Base-by-base conservation (phyloP, 1,140 invertebrate genomes). In the Hyles vespertilio region DNA sequence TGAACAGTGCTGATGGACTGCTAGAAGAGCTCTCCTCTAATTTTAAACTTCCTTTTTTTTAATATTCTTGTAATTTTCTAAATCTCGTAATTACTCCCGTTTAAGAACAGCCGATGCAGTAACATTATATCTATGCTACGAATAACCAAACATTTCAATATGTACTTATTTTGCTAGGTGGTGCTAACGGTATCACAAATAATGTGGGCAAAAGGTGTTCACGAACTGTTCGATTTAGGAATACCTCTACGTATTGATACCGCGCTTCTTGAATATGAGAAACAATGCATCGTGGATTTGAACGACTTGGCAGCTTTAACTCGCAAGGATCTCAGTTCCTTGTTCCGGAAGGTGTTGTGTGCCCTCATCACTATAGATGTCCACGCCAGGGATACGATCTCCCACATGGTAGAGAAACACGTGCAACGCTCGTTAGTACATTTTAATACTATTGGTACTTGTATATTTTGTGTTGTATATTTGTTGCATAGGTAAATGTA, bases 361-460 rank as follows among this genome's bases (percentile, higher is more conserved):
- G 95, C 96, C 10, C 85, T 98, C 1, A 96, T 97, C 54, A 97
- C 96, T 0, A 92, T 97, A 5, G 95, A 97, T 85, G 96, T 97
- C 0, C 96, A 97, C 72, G 94, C 94, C 5, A 92, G 96, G 73
- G 96, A 97, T 76, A 96, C 95, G 10, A 92, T 97, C 9, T 90
- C 91, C 0, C 92, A 93, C 62, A 91, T 97, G 77, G 92, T 95
- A 1, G 91, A 93, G 60, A 93, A 92, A 58, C 89, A 92, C 74
- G 91, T 94, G 0, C 72, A 82, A 11, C 90, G 87, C 45, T 90
- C 92, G 93, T 94, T 74, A 88, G 87, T 87, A 61, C 45, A 50
- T 43, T 10, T 59, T 52, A 8, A 34, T 44, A 43, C 50, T 61
- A 44, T 34, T 53, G 54, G 56, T 59, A 51, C 7, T 40, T 7